These are phyloP conservation scores for Zeuzera pyrina DNA, from an alignment of 2,888 invertebrate genomes.

Conservation along the genomic window DNA sequence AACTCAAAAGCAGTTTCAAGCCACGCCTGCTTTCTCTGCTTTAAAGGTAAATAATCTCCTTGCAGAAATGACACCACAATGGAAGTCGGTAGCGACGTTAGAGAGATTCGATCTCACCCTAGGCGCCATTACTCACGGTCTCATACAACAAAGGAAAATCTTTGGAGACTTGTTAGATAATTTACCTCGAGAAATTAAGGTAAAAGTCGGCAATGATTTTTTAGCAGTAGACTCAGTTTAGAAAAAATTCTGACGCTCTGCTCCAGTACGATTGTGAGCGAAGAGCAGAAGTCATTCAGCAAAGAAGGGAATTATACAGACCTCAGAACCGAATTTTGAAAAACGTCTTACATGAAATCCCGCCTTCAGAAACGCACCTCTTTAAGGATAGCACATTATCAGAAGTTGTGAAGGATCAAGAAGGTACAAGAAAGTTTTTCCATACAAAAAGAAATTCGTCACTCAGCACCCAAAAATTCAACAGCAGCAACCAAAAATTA, in stretches of 20 bases:
- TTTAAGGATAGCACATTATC: conserved; percentile 6
- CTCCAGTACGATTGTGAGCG: conserved; percentile 12
- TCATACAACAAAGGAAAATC: conserved; percentile 10
- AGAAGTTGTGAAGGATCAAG: conserved; percentile 4
- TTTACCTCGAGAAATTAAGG: conserved; percentile 5
- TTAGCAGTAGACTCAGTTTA: conserved; percentile 9
- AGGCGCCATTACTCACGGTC: conserved; percentile 11
- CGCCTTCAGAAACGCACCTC: conserved; percentile 6
- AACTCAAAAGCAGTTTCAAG: conserved; percentile 14
- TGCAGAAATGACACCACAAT: conserved; percentile 11
- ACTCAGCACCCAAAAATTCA: background rate
- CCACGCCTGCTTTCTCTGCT: conserved; percentile 12
- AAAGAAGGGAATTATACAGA: conserved; percentile 4
- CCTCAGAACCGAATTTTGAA: conserved; percentile 3
- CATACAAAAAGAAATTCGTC: background rate
- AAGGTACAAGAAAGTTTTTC: conserved; percentile 1
- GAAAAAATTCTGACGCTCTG: conserved; percentile 7
- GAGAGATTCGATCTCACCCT: conserved; percentile 9
- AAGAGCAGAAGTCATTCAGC: conserved; percentile 6
- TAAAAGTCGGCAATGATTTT: conserved; percentile 4
- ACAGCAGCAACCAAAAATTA: background rate
- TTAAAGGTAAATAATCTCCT: conserved; percentile 11
- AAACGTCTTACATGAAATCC: background rate
- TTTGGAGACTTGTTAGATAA: conserved; percentile 2
- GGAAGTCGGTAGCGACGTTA: conserved; percentile 11